These are phyloP conservation scores for Blera fallax DNA, from an alignment of 2,888 invertebrate genomes.

Conservation along the genomic window DNA sequence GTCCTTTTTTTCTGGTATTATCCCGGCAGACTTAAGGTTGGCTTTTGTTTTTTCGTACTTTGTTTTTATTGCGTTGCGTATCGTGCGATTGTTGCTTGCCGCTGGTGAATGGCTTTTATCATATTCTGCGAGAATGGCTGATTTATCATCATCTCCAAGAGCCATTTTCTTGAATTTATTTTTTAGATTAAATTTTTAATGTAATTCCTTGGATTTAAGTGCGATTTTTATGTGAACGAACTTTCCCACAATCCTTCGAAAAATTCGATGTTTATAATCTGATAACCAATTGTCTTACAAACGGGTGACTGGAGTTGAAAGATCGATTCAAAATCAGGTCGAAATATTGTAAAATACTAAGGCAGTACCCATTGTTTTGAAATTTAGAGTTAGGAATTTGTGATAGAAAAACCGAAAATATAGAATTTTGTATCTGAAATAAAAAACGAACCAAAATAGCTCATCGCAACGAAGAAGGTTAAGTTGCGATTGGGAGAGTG, in stretches of 20 bases:
- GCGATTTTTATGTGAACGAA: not conserved
- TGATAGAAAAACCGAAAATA: too few relatives aligned
- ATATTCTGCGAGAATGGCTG: not conserved
- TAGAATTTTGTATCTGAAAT: too few relatives aligned
- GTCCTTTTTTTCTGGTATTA: slow-evolving; percentile 26
- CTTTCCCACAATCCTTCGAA: not conserved
- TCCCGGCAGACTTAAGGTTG: slow-evolving; percentile 29
- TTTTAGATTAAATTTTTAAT: not conserved
- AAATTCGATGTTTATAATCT: not conserved
- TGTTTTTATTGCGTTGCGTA: slow-evolving; percentile 48
- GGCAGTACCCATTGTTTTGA: too few relatives aligned
- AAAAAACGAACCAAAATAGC: too few relatives aligned
- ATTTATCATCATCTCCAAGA: not conserved
- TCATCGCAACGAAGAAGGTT: too few relatives aligned
- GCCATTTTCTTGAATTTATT: too few relatives aligned
- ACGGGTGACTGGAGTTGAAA: too few relatives aligned
- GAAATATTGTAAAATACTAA: too few relatives aligned
- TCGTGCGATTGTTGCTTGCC: slow-evolving; percentile 15
- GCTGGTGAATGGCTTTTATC: not conserved
- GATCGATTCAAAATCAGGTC: too few relatives aligned
- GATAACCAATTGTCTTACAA: not conserved
- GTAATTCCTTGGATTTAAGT: not conserved
- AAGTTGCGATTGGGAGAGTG: too few relatives aligned
- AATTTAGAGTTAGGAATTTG: too few relatives aligned
- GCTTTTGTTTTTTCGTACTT: slow-evolving; percentile 48